phyloP scores from a whole-genome alignment of 2,797 vertebrate species.

The Merluccius polli region DNA sequence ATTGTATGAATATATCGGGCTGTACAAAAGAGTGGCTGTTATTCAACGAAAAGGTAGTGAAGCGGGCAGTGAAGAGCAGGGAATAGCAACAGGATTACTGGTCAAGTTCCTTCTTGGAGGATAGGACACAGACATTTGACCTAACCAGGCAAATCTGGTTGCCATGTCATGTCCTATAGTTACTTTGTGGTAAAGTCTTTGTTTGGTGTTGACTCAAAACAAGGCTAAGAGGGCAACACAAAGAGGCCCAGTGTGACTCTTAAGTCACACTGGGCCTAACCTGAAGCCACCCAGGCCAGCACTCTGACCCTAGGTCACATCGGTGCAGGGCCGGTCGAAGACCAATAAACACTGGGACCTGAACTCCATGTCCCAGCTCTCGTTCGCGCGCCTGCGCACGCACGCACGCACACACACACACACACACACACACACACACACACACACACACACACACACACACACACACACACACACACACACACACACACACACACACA shows the following conservation, averaged over 20 bases:
- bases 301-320: constrained; percentile 60
- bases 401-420: constrained; percentile 1
- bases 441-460: background rate
- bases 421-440: background rate
- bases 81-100: background rate
- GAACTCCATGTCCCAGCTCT: constrained; percentile 42
- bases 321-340: constrained; percentile 45
- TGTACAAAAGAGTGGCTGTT: too few relatives aligned
- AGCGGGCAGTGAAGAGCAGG: constrained; percentile 27
- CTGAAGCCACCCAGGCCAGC: constrained; percentile 36
- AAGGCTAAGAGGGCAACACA: constrained; percentile 35
- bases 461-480: constrained; percentile 18
- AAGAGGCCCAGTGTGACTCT: constrained; percentile 54
- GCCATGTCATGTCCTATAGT: constrained; percentile 43
- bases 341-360: constrained; percentile 62
- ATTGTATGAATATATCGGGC: constrained; percentile 38
- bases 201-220: constrained; percentile 29
- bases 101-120: background rate
- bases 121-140: background rate
- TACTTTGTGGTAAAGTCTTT: constrained; percentile 28
- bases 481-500: constrained; percentile 10
- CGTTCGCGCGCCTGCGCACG: constrained; percentile 28
- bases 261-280: constrained; percentile 20
- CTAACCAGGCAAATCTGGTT: constrained; percentile 39
- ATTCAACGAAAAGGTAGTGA: constrained; percentile 30